Evolutionary conservation across 2,888 invertebrate genomes (phyloP), one percentile per base, ranked within the genome.

Genomic region (Petrophora chlorosata): DNA sequence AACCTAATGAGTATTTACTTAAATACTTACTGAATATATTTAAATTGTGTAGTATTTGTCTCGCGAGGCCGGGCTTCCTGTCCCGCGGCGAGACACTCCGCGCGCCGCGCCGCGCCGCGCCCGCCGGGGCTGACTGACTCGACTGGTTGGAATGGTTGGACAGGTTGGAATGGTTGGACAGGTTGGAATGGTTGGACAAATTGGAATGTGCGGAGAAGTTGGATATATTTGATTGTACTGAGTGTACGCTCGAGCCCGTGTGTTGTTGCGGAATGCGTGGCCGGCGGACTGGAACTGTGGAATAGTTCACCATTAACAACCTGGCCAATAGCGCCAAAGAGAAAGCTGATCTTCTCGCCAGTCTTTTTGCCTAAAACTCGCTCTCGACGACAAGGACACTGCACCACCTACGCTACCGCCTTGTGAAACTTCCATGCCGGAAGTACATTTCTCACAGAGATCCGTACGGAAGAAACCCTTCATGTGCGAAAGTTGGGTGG

Each of bases 11-110:
- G n/a, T n/a, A n/a, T n/a, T n/a, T n/a, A n/a, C 8, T 2, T 12
- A 25, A 5, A 26, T 4, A 75, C 90, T 87, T 75, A 91, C 94
- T 92, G 70, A 96, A 96, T 78, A 96, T 96, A 73, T 96, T 96
- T 23, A 95, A 85, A 76, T 95, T 96, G 75, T 94, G 95, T 53
- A 96, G 84, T 69, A 96, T 95, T 67, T 95, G 95, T 19, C 95
- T 88, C 2, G 95, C 95, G 30, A 96, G 92, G 73, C 85, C 82
- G 3, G 84, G 84, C 63, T 85, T 85, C 33, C 85, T 64, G 9
- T 82, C 83, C 9, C 77, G 56, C 0, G 87, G 86, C 10, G 86
- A 85, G 0, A 69, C 78, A 42, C 84, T 82, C 23, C 85, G 65
- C 1, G 82, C 76, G 14, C 80, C 59, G 42, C n/a, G n/a, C n/a